These are phyloP conservation scores for Mantis religiosa DNA, from an alignment of 2,888 invertebrate species.

Conservation along the genomic window DNA sequence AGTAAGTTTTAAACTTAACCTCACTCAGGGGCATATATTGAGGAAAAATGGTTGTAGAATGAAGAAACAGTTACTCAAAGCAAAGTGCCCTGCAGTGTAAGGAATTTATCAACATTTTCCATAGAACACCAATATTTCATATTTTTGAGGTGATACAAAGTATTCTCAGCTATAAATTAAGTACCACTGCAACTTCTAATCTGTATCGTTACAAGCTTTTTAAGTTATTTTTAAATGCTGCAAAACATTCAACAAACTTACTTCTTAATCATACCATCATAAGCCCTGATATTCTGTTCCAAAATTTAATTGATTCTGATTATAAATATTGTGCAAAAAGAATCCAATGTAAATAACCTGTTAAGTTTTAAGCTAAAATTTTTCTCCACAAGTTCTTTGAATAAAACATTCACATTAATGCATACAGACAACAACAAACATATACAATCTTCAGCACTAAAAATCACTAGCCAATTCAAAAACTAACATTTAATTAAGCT, in stretches of 20 bases:
- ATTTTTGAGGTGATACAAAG: background rate
- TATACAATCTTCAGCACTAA: background rate
- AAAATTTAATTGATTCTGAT: background rate
- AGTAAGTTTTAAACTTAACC: background rate
- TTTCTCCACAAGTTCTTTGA: background rate
- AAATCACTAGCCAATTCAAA: background rate
- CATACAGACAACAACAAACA: slow-evolving; percentile 2
- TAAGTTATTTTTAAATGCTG: background rate
- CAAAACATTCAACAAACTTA: background rate
- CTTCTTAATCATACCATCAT: background rate
- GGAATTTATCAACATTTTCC: too few relatives aligned
- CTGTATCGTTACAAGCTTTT: background rate
- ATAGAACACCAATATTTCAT: background rate
- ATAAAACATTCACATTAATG: background rate
- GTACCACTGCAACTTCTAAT: background rate
- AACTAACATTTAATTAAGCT: background rate
- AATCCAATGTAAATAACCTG: background rate
- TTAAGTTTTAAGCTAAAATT: background rate
- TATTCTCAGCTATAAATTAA: background rate
- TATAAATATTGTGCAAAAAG: background rate
- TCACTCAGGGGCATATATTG: background rate
- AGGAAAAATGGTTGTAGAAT: too few relatives aligned
- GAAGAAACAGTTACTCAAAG: too few relatives aligned
- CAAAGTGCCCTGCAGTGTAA: too few relatives aligned
- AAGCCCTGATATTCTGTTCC: background rate